Conservation (phyloP, 1,140 invertebrate species). For the Drosophila sproati region DNA sequence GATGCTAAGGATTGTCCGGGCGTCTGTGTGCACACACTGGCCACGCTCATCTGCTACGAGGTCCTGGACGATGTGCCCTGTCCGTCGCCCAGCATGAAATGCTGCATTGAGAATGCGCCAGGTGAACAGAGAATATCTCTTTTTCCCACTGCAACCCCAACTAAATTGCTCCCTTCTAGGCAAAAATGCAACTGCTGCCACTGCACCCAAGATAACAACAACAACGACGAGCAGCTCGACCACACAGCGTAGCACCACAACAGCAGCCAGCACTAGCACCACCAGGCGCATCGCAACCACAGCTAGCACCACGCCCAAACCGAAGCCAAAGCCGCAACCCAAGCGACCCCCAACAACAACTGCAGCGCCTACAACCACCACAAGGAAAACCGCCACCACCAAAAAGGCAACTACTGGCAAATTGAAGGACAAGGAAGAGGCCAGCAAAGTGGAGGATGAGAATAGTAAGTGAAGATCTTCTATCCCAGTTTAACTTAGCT, state of each 20-base stretch:
- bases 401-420: slow-evolving; percentile 64
- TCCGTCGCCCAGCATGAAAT: slow-evolving; percentile 91
- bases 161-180: slow-evolving; percentile 13
- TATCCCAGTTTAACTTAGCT: neutral
- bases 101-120: slow-evolving; percentile 89
- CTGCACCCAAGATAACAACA: slow-evolving; percentile 64
- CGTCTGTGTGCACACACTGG: slow-evolving; percentile 92
- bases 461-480: slow-evolving; percentile 49
- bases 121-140: slow-evolving; percentile 84
- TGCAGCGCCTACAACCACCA: slow-evolving; percentile 82
- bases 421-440: slow-evolving; percentile 66
- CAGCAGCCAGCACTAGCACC: slow-evolving; percentile 69
- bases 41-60: slow-evolving; percentile 93
- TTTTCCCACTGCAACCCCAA: neutral
- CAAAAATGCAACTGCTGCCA: slow-evolving; percentile 64
- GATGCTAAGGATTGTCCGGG: slow-evolving; percentile 94
- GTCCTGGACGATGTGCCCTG: slow-evolving; percentile 92
- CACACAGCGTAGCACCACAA: slow-evolving; percentile 58
- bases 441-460: slow-evolving; percentile 55
- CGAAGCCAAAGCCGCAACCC: slow-evolving; percentile 72
- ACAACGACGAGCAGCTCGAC: slow-evolving; percentile 84
- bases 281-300: slow-evolving; percentile 78
- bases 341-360: slow-evolving; percentile 78
- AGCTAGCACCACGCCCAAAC: slow-evolving; percentile 73
- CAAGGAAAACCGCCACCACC: slow-evolving; percentile 66